These are phyloP conservation scores for Panthera tigris DNA, from an alignment of 2,113 vertebrate genomes.

Conservation along the genomic window DNA sequence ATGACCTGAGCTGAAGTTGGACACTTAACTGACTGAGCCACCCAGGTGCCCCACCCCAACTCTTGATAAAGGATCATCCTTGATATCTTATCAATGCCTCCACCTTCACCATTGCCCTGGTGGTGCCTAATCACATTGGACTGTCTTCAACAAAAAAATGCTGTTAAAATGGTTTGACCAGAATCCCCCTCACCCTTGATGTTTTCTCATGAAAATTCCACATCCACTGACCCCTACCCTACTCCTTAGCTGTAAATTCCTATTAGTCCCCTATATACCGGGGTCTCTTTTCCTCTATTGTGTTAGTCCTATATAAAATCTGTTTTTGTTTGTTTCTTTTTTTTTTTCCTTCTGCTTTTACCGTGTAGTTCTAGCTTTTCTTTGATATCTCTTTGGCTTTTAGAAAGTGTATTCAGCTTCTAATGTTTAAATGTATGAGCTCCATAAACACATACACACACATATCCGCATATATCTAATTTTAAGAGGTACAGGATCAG, in stretches of 20 bases:
- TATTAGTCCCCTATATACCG: background rate
- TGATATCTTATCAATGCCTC: background rate
- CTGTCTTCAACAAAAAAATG: background rate
- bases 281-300: background rate
- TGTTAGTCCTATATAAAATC: background rate
- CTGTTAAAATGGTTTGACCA: background rate
- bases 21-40: too few relatives aligned
- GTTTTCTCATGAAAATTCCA: background rate
- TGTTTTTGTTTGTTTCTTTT: background rate
- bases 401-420: background rate
- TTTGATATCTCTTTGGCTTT: background rate
- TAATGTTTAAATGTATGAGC: background rate
- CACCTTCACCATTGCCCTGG: background rate
- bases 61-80: background rate
- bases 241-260: background rate
- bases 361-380: background rate
- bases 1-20: too few relatives aligned
- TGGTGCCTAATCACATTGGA: background rate
- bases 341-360: background rate
- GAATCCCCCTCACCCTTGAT: fast-evolving
- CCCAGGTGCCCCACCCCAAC: too few relatives aligned
- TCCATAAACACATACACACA: background rate
- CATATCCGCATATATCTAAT: background rate
- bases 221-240: too few relatives aligned
- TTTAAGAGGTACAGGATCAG: background rate